These are phyloP conservation scores for Parnassius smintheus DNA, from an alignment of 2,888 invertebrate species.

Conservation along the genomic window DNA sequence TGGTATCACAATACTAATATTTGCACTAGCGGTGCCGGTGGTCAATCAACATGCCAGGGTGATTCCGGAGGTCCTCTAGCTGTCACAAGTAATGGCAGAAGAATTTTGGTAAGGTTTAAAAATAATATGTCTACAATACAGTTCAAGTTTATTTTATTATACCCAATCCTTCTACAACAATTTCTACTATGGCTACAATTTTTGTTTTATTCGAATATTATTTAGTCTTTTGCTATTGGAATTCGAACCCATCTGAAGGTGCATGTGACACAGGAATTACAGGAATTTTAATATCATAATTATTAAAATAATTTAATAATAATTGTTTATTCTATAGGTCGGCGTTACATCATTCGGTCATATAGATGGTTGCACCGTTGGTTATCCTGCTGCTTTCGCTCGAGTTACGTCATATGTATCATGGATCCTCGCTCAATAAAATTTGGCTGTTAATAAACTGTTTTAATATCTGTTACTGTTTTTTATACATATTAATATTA, in stretches of 20 bases:
- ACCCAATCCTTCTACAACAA: background rate
- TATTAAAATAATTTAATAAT: too few relatives aligned
- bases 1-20: slow-evolving; percentile 43
- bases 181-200: background rate
- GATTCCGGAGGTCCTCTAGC: slow-evolving; percentile 43
- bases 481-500: too few relatives aligned
- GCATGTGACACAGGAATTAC: too few relatives aligned
- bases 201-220: too few relatives aligned
- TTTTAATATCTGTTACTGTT: too few relatives aligned
- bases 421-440: slow-evolving; percentile 39
- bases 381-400: slow-evolving; percentile 50
- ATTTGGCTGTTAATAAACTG: too few relatives aligned
- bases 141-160: background rate
- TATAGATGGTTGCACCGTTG: slow-evolving; percentile 42
- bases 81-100: slow-evolving; percentile 5
- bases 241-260: too few relatives aligned
- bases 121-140: background rate
- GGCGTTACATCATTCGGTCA: slow-evolving; percentile 49
- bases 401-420: slow-evolving; percentile 45
- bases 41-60: slow-evolving; percentile 47
- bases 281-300: too few relatives aligned
- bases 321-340: slow-evolving; percentile 22
- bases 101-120: slow-evolving; percentile 8
- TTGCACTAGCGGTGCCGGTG: slow-evolving; percentile 53
- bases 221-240: too few relatives aligned